Evolutionary conservation across 2,797 vertebrate species (phyloP).

Genomic region (Sebastes variabilis): DNA sequence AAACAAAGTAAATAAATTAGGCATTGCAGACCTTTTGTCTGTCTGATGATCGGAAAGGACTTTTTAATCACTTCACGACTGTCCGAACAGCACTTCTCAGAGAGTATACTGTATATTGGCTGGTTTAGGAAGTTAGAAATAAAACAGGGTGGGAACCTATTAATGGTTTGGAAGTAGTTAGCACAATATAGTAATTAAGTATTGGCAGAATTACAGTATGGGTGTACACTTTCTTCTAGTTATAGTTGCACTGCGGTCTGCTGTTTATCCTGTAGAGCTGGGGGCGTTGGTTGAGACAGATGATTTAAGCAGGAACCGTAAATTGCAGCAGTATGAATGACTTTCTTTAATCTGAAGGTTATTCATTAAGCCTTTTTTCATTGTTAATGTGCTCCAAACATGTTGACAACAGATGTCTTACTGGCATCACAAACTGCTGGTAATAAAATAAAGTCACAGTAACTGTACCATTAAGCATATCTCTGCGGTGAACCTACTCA

Average conservation of each 20-base stretch:
- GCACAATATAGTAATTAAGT: slow-evolving; percentile 19
- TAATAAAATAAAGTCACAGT: slow-evolving; percentile 54
- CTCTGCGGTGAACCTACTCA: slow-evolving; percentile 55
- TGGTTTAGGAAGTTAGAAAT: not conserved
- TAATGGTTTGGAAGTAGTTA: slow-evolving; percentile 16
- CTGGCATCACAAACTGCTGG: slow-evolving; percentile 56
- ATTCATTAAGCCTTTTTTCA: slow-evolving; percentile 19
- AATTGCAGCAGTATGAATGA: slow-evolving; percentile 11
- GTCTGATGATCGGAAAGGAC: not conserved
- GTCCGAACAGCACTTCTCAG: not conserved
- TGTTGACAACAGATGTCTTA: slow-evolving; percentile 70
- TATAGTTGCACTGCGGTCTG: slow-evolving; percentile 6
- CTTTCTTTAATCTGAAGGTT: slow-evolving; percentile 33
- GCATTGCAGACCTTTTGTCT: not conserved
- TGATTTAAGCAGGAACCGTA: slow-evolving; percentile 23
- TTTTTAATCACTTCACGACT: not conserved
- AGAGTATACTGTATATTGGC: not conserved
- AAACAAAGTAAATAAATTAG: not conserved
- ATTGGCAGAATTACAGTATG: not conserved
- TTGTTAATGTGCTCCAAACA: slow-evolving; percentile 30
- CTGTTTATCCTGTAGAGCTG: slow-evolving; percentile 13
- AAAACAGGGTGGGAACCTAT: not conserved
- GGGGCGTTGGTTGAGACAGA: not conserved
- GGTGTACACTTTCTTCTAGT: slow-evolving; percentile 1
- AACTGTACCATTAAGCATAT: slow-evolving; percentile 54